phyloP scores from a whole-genome alignment of 2,797 vertebrate species.

The Limosa lapponica region DNA sequence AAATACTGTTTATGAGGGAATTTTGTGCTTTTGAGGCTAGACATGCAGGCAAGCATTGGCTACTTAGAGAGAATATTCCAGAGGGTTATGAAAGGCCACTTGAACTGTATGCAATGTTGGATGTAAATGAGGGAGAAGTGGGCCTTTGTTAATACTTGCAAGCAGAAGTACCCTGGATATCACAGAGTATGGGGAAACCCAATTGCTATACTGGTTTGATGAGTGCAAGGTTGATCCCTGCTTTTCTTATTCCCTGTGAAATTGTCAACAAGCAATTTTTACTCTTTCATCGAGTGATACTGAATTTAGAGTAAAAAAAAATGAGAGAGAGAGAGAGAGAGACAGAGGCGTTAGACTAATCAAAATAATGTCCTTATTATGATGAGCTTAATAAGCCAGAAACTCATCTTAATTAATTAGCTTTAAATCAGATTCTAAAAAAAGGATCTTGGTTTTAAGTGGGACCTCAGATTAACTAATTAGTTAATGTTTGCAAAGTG shows the following conservation, averaged over 20 bases:
- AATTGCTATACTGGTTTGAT: background rate
- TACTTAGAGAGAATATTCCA: background rate
- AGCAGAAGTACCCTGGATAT: background rate
- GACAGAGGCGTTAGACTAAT: background rate
- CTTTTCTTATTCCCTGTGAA: background rate
- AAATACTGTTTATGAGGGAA: background rate
- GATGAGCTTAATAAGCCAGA: conserved; percentile 53
- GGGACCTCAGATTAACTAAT: conserved; percentile 49
- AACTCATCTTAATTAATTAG: conserved; percentile 52
- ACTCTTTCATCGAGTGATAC: background rate
- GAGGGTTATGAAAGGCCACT: background rate
- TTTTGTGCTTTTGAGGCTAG: background rate
- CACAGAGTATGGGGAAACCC: background rate
- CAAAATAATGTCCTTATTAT: conserved; percentile 33
- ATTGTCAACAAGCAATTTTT: conserved; percentile 37
- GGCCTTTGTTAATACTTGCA: background rate
- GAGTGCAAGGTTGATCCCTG: background rate
- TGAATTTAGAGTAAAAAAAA: conserved; percentile 29
- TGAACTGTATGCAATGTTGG: background rate
- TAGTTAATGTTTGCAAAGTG: conserved; percentile 61
- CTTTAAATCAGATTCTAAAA: conserved; percentile 53
- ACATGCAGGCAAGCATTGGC: background rate
- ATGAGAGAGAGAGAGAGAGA: too few relatives aligned
- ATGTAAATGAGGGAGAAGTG: background rate
- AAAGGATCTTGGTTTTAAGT: conserved; percentile 27